phyloP scores from a whole-genome alignment of 1,140 invertebrate genomes.

The Melanaphis sacchari region DNA sequence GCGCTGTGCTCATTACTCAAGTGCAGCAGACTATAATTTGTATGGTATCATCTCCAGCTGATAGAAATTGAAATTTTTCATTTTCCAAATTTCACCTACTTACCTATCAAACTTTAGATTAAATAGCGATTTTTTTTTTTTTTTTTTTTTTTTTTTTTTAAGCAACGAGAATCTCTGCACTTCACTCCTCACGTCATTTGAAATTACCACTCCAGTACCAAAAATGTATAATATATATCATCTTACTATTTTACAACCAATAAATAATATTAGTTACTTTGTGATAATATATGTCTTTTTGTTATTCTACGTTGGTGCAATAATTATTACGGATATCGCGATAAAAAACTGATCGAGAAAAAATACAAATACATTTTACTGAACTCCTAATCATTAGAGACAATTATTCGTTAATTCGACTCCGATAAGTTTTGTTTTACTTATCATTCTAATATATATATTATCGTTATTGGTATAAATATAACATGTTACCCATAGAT shows the following conservation, averaged over 20 bases:
- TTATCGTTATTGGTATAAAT: not conserved
- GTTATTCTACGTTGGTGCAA: not conserved
- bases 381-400: not conserved
- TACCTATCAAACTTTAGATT: not conserved
- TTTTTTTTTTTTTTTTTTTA: no score
- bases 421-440: not conserved
- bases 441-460: not conserved
- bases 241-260: not conserved
- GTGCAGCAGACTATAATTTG: not conserved
- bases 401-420: not conserved
- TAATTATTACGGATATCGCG: not conserved
- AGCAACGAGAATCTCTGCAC: not conserved
- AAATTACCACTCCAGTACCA: not conserved
- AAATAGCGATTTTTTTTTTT: not conserved
- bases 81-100: not conserved
- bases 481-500: not conserved
- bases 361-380: not conserved
- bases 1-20: not conserved
- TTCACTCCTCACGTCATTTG: not conserved
- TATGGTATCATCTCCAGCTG: not conserved
- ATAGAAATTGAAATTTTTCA: not conserved
- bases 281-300: not conserved
- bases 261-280: not conserved
- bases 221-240: not conserved
- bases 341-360: not conserved